A percentile compares a stretch with the other conserved stretches of the same genome.
phyloP scores from a whole-genome alignment of 1,140 invertebrate species.

The Drosophila takahashii region DNA sequence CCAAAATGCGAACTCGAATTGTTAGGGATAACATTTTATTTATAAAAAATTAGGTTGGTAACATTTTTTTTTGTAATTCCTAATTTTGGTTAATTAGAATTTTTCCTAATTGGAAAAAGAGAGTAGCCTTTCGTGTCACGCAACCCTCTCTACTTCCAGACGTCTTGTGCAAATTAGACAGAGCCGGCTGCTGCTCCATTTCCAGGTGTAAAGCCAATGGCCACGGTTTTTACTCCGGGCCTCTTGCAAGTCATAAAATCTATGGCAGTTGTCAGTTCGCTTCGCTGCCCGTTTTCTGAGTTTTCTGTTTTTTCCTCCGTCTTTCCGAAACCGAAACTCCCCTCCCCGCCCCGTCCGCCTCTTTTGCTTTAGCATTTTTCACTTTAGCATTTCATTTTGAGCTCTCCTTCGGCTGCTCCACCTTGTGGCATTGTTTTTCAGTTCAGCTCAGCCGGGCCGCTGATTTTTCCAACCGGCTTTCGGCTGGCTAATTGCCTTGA shows the following conservation, averaged over 20 bases:
- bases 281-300: slow-evolving; percentile 47
- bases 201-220: slow-evolving; percentile 66
- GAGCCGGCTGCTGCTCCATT: slow-evolving; percentile 64
- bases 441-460: slow-evolving; percentile 24
- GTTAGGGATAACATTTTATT: too few species aligned
- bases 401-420: slow-evolving; percentile 44
- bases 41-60: too few species aligned
- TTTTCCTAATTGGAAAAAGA: not conserved
- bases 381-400: slow-evolving; percentile 40
- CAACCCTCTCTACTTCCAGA: slow-evolving; percentile 16
- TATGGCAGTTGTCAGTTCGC: slow-evolving; percentile 67
- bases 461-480: slow-evolving; percentile 82
- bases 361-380: slow-evolving; percentile 19
- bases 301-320: slow-evolving; percentile 16
- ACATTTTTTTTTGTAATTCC: too few species aligned
- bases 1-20: too few species aligned
- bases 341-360: slow-evolving; percentile 1
- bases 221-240: slow-evolving; percentile 36
- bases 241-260: slow-evolving; percentile 79
- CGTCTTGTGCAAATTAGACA: slow-evolving; percentile 48
- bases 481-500: slow-evolving; percentile 79
- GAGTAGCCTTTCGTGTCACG: not conserved
- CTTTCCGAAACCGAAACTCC: too few species aligned
- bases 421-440: slow-evolving; percentile 72
- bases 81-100: too few species aligned